Evolutionary conservation across 2,113 vertebrate species (phyloP).

Genomic region (Myiagra hebetior): DNA sequence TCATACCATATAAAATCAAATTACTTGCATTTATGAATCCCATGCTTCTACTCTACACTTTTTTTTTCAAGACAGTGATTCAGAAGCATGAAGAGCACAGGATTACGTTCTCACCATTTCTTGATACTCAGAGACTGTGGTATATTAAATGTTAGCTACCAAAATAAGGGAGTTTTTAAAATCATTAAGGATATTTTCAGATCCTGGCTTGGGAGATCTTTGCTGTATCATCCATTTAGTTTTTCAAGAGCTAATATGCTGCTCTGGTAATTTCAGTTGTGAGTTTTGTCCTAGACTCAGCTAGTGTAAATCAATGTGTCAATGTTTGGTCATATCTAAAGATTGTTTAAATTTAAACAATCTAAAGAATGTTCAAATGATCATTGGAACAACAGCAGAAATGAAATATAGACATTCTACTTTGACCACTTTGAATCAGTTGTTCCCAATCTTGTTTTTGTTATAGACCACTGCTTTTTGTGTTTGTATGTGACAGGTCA

Average conservation of each 20-base stretch:
- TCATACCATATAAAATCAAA: neutral
- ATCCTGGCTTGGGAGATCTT: neutral
- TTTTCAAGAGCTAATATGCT: neutral
- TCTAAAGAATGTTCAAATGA: neutral
- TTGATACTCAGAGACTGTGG: neutral
- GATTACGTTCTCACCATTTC: neutral
- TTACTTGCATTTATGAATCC: neutral
- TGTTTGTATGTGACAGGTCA: neutral
- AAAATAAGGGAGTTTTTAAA: neutral
- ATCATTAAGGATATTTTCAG: neutral
- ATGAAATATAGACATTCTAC: neutral
- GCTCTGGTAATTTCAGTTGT: neutral
- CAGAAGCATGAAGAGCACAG: neutral
- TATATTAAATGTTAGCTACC: neutral
- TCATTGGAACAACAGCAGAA: neutral
- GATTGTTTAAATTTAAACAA: neutral
- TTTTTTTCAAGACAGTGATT: neutral
- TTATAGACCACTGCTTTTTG: neutral
- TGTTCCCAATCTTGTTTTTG: neutral
- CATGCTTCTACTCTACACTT: neutral
- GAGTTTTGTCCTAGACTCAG: neutral
- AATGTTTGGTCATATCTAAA: neutral
- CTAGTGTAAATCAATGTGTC: neutral
- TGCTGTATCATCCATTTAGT: neutral
- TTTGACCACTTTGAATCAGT: neutral